Conservation (phyloP, 30 jellyfish, hydroid and myxozoan genomes). For the Pelagia noctiluca region DNA sequence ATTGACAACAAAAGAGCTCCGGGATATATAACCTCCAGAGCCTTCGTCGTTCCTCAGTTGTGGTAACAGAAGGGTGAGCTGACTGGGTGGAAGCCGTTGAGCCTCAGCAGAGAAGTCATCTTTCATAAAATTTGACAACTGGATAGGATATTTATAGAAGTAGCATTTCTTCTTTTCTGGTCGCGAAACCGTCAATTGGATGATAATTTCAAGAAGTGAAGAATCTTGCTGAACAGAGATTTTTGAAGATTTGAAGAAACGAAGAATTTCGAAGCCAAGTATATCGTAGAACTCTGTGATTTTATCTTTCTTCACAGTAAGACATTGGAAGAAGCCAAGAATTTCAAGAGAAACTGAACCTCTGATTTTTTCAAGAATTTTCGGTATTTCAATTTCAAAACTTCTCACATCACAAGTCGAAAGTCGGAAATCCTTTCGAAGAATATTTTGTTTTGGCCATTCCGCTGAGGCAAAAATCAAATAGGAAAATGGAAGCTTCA, state of each 20-base stretch:
- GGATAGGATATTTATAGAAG: neutral
- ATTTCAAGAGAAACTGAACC: neutral
- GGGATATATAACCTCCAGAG: neutral
- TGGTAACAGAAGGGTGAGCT: neutral
- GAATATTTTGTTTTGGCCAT: too few relatives aligned
- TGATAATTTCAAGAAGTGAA: too few relatives aligned
- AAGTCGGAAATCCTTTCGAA: neutral
- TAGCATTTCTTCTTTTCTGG: neutral
- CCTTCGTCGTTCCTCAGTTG: neutral
- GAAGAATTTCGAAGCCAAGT: too few relatives aligned
- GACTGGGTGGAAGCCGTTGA: neutral
- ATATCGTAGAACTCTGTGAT: too few relatives aligned
- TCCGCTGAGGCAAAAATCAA: too few relatives aligned
- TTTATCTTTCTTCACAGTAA: too few relatives aligned
- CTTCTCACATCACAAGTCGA: neutral
- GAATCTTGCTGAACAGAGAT: too few relatives aligned
- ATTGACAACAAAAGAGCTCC: constrained; percentile 1
- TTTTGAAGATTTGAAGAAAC: too few relatives aligned
- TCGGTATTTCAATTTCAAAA: neutral
- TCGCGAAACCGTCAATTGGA: too few relatives aligned
- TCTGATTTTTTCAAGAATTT: neutral
- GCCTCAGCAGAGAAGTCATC: too few relatives aligned
- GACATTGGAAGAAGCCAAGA: too few relatives aligned
- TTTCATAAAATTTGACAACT: neutral
- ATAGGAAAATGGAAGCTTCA: constrained; percentile 52